Base-by-base conservation (phyloP, 2,888 invertebrate species). In the Ennomos quercinarius region DNA sequence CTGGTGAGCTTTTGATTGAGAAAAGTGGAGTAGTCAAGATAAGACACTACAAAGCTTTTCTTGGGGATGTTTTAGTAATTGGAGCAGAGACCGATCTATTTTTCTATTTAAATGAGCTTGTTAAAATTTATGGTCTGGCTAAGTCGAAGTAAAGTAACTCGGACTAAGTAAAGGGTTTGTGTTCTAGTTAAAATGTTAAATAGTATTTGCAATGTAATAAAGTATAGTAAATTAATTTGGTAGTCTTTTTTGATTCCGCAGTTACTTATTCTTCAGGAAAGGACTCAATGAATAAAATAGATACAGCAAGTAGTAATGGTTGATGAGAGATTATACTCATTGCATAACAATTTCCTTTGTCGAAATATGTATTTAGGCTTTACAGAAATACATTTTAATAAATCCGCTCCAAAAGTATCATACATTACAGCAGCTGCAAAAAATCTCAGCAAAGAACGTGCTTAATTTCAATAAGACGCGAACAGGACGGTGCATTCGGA, bases 1-100 rank as follows among this genome's bases (percentile, higher is more conserved):
- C 67, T 70, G 73, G 72, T 75, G 75, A 66, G 77, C 70, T 74
- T 72, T 73, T 80, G 80, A 84, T 68, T 67, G 65, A 65, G 65
- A 46, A 61, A 61, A 61, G 42, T 50, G 35, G 36, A 51, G 34
- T 11, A 1, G 11, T 6, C 27, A n/a, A 46, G 51, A 55, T 51
- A 46, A 55, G 35, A 38, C 9, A 42, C n/a, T 5, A 38, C 36
- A 9, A 9, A 27, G 10, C 34, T 42, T 12, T 40, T 17, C 42
- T 52, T 10, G 9, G 13, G 12, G 27, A 27, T 27, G 27, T 27
- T 27, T 6, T 27, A 27, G 27, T 27, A 6, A 27, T 27, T 27
- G 27, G 27, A 27, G 27, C 0, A 27, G 27, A 27, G 6, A 27
- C 27, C 3, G 6, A 27, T 4, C 4, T 27, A 27, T 27, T 4